phyloP scores from a whole-genome alignment of 2,888 invertebrate genomes.

The Scaptomyza caliginosa region DNA sequence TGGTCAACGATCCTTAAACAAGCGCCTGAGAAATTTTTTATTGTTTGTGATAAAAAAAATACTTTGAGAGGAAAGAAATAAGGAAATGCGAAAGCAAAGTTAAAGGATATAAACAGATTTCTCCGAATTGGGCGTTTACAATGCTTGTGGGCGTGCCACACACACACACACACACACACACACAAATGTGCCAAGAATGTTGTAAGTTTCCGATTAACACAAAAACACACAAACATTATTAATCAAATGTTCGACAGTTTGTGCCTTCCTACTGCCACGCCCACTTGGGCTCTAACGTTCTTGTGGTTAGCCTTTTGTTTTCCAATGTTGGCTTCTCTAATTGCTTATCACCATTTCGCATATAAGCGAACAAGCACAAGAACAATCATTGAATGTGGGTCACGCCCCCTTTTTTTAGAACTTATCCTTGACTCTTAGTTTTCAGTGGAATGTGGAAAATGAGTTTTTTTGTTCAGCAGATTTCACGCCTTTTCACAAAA shows the following conservation, averaged over 20 bases:
- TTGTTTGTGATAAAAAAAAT: conserved; percentile 23
- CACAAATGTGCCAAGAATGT: conserved; percentile 21
- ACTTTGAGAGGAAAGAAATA: background rate
- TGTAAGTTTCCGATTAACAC: conserved; percentile 26
- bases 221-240: conserved; percentile 18
- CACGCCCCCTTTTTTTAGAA: conserved; percentile 31
- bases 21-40: conserved; percentile 36
- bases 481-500: conserved; percentile 18
- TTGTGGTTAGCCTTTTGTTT: conserved; percentile 24
- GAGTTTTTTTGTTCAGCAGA: conserved; percentile 1
- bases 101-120: conserved; percentile 42
- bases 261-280: conserved; percentile 34
- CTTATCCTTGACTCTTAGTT: conserved; percentile 42
- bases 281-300: conserved; percentile 7
- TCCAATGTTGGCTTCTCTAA: conserved; percentile 28
- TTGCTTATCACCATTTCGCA: conserved; percentile 21
- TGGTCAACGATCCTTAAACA: conserved; percentile 73
- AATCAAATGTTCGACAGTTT: conserved; percentile 32
- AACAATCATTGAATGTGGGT: conserved; percentile 36
- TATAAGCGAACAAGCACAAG: background rate
- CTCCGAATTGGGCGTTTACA: conserved; percentile 10
- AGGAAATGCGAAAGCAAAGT: conserved; percentile 27
- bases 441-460: conserved; percentile 7
- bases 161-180: conserved; percentile 9
- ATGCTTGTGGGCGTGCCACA: conserved; percentile 38